Evolutionary conservation across 1,140 invertebrate genomes (phyloP), one percentile per base, ranked within the genome.

Genomic region (Conus betulinus): DNA sequence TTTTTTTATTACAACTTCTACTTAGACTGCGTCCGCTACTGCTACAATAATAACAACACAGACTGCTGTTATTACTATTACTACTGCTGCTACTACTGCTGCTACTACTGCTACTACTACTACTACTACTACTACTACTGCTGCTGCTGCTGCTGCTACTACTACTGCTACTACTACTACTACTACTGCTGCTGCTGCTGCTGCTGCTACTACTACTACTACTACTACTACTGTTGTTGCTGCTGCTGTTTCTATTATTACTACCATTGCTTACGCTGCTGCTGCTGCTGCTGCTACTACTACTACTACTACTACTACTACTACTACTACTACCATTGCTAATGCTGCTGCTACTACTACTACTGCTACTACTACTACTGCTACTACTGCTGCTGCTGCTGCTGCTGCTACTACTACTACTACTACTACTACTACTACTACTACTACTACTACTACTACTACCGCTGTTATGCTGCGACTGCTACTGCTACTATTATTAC

Each of bases 161-260:
- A 74, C 25, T 74, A 74, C 25, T 74, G 3, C 25, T 74, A 74
- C 25, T 74, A 74, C 25, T 74, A 74, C 25, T 74, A 74, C 25
- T 74, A 3, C 25, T 74, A 71, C n/a, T 71, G n/a, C n/a, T 71
- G n/a, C n/a, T 71, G n/a, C n/a, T 71, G n/a, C n/a, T 71, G n/a
- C n/a, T 71, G n/a, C n/a, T 71, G n/a, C n/a, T 71, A 71, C n/a
- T 71, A 71, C n/a, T 71, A 71, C n/a, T 71, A 71, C n/a, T 71
- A 71, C n/a, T 71, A 71, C n/a, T 71, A 71, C n/a, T 71, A 71
- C 15, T n/a, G 71, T 3, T 74, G 71, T 74, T 74, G n/a, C n/a
- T 74, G 71, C 25, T 74, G 25, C 25, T 74, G 25, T 3, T 74
- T 2, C 25, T 74, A 74, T 3, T 74, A 3, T 74, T 74, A 25